Evolutionary conservation across 2,888 invertebrate genomes (phyloP), one percentile per base, ranked within the genome.

Genomic region (Dryococelus australis): DNA sequence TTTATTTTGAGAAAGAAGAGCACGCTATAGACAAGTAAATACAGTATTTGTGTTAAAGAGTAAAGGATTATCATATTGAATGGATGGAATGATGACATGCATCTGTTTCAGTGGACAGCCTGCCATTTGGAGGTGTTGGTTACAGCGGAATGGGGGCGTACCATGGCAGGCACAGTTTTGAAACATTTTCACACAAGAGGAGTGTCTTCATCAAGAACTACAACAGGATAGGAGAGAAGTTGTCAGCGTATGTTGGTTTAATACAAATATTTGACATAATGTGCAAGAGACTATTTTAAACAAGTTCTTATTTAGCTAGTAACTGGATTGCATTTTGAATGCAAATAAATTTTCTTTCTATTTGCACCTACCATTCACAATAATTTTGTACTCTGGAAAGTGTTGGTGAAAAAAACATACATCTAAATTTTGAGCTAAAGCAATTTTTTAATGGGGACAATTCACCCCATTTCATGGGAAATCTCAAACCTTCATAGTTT

Each of bases 71-170:
- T 35, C 35, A 4, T 35, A 35, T 35, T 1, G 2, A 4, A 35
- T 35, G 35, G 35, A 35, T 35, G n/a, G n/a, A n/a, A 35, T 35
- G 4, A 35, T 4, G 35, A 35, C 35, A 35, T 35, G 35, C 35
- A 35, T 35, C n/a, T 47, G 81, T 81, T 86, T 24, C 91, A 97
- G 98, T 98, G 92, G 97, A 97, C 87, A 95, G 96, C 27, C 93
- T 99, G 88, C 99, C 99, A 0, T 99, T 99, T 92, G 99, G 99
- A 86, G 99, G 99, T 13, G 97, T 99, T 86, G 99, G 99, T 8
- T 92, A 93, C 90, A 98, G 98, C 91, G 99, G 99, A 86, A 97
- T 98, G 93, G 98, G 98, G 81, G 93, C 94, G 0, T 99, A 99
- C 93, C 99, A 99, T 92, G 99, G 99, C 88, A 96, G 96, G 92